Percentiles rank a stretch among this genome's conserved stretches.
Evolutionary conservation across 2,797 vertebrate species (phyloP).

Genomic region (Amphiprion clarkii): DNA sequence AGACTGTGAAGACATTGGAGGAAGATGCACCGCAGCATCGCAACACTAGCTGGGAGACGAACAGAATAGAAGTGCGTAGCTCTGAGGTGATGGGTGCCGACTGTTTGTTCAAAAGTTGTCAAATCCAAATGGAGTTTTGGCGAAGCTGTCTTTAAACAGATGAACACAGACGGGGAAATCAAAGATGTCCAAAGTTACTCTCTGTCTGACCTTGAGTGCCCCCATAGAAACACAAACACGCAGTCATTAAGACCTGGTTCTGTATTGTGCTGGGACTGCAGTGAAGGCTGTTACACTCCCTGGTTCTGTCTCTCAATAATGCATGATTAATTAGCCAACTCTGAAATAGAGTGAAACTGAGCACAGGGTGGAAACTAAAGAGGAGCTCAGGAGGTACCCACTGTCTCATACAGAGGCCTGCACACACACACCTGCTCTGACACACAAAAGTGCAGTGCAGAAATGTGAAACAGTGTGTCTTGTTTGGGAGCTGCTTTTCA

Average conservation of each 20-base stretch:
- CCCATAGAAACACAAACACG: conserved; percentile 28
- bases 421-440: conserved; percentile 30
- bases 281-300: conserved; percentile 80
- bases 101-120: conserved; percentile 5
- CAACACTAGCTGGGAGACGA: background rate
- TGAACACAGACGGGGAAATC: conserved; percentile 29
- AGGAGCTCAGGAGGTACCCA: conserved; percentile 59
- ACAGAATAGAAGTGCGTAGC: background rate
- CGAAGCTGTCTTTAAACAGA: conserved; percentile 21
- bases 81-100: background rate
- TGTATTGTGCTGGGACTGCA: conserved; percentile 72
- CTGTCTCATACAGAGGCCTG: conserved; percentile 35
- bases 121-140: conserved; percentile 21
- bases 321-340: conserved; percentile 86
- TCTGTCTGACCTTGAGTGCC: conserved; percentile 69
- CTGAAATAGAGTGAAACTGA: conserved; percentile 85
- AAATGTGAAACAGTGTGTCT: conserved; percentile 10
- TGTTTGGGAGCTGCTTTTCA: conserved; percentile 19
- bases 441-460: background rate
- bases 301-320: conserved; percentile 85
- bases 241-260: conserved; percentile 60
- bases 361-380: conserved; percentile 81
- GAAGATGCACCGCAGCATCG: background rate
- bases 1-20: background rate
- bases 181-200: conserved; percentile 47